Conservation (phyloP, 2,888 invertebrate species). For the Calliphora vomitoria region DNA sequence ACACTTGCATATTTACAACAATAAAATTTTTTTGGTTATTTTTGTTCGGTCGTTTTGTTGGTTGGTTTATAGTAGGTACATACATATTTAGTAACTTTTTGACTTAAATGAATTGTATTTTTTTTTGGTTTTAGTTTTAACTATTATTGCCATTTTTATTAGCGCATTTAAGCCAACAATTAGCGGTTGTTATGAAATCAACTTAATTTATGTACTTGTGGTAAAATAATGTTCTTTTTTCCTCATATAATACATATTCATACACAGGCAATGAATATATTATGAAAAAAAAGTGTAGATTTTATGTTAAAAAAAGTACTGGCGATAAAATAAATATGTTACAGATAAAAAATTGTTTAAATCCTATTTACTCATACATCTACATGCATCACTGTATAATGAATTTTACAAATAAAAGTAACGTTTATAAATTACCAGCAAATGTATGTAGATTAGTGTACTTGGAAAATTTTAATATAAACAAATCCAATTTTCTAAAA, state of each 20-base stretch:
- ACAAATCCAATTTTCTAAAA: constrained; percentile 25
- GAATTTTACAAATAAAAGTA: not conserved
- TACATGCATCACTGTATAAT: constrained; percentile 4
- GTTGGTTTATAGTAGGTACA: constrained; percentile 15
- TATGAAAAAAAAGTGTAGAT: not conserved
- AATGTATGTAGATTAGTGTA: constrained; percentile 29
- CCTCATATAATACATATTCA: not conserved
- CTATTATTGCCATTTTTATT: constrained; percentile 72
- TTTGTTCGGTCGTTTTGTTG: constrained; percentile 48
- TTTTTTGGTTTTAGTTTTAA: constrained; percentile 67
- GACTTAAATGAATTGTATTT: constrained; percentile 61
- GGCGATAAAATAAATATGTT: constrained; percentile 64
- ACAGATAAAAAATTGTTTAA: constrained; percentile 6
- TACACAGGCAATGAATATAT: not conserved
- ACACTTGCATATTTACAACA: not conserved
- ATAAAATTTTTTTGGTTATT: constrained; percentile 40
- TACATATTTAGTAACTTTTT: constrained; percentile 57
- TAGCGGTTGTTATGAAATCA: constrained; percentile 74
- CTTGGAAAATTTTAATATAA: not conserved
- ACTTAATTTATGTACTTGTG: constrained; percentile 71
- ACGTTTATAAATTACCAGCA: not conserved
- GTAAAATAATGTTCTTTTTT: constrained; percentile 54
- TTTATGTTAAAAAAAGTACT: constrained; percentile 10
- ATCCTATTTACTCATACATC: constrained; percentile 25
- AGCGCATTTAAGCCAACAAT: constrained; percentile 73